phyloP scores from a whole-genome alignment of 2,797 vertebrate species.

The Cyclura pinguis region DNA sequence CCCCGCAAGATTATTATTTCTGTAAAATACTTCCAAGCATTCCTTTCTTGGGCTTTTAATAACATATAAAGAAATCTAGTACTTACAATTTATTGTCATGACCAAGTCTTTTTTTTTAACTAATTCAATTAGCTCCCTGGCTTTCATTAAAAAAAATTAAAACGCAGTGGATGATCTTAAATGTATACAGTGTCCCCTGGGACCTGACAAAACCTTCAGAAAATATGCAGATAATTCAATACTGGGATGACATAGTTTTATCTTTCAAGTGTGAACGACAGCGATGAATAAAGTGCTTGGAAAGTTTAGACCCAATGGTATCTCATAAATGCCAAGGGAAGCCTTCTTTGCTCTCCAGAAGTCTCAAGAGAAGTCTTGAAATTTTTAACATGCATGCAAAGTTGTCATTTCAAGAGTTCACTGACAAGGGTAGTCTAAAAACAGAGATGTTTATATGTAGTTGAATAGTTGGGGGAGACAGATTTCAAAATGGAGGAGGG shows the following conservation, averaged over 20 bases:
- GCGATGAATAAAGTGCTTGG: accelerated
- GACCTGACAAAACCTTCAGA: conserved; percentile 8
- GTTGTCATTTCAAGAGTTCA: neutral
- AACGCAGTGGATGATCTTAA: conserved; percentile 25
- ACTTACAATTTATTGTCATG: neutral
- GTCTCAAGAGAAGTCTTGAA: conserved; percentile 30
- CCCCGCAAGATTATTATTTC: neutral
- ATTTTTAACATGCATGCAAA: neutral
- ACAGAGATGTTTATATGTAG: conserved; percentile 38
- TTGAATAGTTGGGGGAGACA: neutral
- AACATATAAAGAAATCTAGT: conserved; percentile 3
- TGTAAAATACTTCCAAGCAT: neutral
- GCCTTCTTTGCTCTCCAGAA: neutral
- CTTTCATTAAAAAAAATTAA: conserved; percentile 19
- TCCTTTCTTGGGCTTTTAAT: neutral
- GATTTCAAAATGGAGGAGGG: accelerated
- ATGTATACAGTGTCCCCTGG: neutral
- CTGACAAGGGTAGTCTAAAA: neutral
- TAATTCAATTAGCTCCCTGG: conserved; percentile 1
- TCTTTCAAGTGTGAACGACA: neutral
- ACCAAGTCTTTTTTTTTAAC: conserved; percentile 20
- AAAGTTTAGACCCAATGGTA: neutral
- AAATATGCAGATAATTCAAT: accelerated
- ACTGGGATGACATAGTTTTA: neutral
- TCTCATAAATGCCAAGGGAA: conserved; percentile 26